These are phyloP conservation scores for Tretioscincus oriximinensis DNA, from an alignment of 2,113 vertebrate species.

Conservation along the genomic window DNA sequence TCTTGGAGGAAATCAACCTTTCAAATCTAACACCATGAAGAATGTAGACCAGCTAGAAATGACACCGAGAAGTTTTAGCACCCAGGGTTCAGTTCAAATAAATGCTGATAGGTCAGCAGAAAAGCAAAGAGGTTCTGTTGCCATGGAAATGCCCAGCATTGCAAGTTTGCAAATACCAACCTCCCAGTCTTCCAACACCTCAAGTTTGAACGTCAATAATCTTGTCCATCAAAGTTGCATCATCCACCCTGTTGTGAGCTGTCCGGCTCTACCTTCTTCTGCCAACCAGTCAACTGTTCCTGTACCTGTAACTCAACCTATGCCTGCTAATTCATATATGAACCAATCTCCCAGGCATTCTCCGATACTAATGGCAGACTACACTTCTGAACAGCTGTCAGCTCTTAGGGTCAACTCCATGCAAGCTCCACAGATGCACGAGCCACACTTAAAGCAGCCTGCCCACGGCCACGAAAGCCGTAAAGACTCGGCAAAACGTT, in stretches of 20 bases:
- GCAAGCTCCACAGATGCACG: conserved; percentile 74
- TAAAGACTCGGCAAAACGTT: conserved; percentile 89
- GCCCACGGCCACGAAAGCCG: conserved; percentile 73
- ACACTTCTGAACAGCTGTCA: conserved; percentile 78
- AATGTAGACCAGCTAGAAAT: conserved; percentile 72
- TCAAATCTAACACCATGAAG: conserved; percentile 68
- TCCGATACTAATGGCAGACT: conserved; percentile 79
- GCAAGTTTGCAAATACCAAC: conserved; percentile 74
- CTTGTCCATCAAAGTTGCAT: conserved; percentile 83
- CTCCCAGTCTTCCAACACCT: conserved; percentile 78
- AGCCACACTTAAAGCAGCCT: conserved; percentile 76
- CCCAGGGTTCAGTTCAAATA: conserved; percentile 65
- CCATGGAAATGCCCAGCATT: conserved; percentile 69
- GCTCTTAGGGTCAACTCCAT: conserved; percentile 70
- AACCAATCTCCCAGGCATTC: conserved; percentile 73
- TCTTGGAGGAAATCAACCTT: conserved; percentile 68
- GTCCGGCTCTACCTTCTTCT: conserved; percentile 77
- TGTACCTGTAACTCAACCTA: conserved; percentile 71
- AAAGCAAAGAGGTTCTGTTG: conserved; percentile 74
- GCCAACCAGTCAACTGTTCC: conserved; percentile 76
- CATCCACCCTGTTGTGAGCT: conserved; percentile 81
- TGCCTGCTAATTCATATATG: conserved; percentile 75
- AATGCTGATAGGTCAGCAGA: conserved; percentile 73
- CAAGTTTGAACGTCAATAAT: conserved; percentile 93
- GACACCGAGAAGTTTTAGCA: conserved; percentile 65